Evolutionary conservation across 2,113 vertebrate species (phyloP).

Genomic region (Alligator mississippiensis): DNA sequence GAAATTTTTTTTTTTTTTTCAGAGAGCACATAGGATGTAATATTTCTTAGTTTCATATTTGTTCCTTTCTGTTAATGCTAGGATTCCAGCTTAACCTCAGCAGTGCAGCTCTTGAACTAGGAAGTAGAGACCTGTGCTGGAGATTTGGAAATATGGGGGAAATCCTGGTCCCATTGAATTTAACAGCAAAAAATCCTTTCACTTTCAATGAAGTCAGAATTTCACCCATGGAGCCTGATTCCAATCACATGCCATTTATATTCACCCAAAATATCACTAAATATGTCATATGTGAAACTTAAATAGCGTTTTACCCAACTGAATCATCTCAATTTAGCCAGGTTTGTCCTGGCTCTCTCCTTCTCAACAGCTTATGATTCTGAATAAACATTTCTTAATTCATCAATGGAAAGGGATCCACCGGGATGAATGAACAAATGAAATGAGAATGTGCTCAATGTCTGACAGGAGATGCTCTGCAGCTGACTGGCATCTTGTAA

Average conservation of each 20-base stretch:
- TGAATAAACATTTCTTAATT: neutral
- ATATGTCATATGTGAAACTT: too few species aligned
- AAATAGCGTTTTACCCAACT: neutral
- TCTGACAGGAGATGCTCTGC: neutral
- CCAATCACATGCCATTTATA: neutral
- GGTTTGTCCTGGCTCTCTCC: neutral
- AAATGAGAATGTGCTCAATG: neutral
- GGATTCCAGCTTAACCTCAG: too few species aligned
- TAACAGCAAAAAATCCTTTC: neutral
- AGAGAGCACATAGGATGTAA: too few species aligned
- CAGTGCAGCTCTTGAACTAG: neutral
- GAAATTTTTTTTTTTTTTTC: neutral
- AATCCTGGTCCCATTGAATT: too few species aligned
- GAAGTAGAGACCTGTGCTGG: neutral
- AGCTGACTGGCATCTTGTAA: neutral
- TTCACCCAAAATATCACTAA: too few species aligned
- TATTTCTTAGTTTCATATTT: too few species aligned
- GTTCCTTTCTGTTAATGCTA: accelerated
- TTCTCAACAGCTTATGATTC: slow-evolving; percentile 24
- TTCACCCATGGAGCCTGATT: neutral
- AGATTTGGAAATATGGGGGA: neutral
- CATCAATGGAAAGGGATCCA: slow-evolving; percentile 9
- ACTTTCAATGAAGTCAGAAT: neutral
- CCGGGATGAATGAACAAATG: slow-evolving; percentile 6
- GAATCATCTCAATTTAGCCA: neutral